Evolutionary conservation across 2,888 invertebrate genomes (phyloP), one percentile per base, ranked within the genome.

Genomic region (Drosophila prostipennis): DNA sequence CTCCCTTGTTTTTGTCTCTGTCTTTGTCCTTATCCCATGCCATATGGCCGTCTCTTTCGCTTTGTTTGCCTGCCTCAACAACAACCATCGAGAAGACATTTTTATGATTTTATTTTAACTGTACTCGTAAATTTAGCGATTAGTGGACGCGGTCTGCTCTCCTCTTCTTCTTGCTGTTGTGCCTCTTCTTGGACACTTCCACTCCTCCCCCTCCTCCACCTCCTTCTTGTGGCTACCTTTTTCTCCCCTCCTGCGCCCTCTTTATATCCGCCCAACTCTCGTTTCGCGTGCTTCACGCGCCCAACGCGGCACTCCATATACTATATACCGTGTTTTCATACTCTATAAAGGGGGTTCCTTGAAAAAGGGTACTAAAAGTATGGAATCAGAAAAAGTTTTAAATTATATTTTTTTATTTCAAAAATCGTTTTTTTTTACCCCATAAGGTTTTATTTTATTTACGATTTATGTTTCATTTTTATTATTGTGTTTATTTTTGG

Each of bases 101-200:
- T 79, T 83, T 81, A 81, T 87, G 82, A 81, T 82, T 85, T 83
- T 79, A 81, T 85, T 85, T 81, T 85, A 81, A 85, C 87, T 83
- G 88, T 87, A 87, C 82, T 87, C 82, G 82, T 87, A 87, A 83
- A 87, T 83, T 87, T 87, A 81, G 82, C 85, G 82, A 87, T 83
- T 87, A 83, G 82, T 87, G 84, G 65, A 65, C 53, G 72, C 55
- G 71, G 56, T 46, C 39, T 39, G 61, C 40, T 55, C 55, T 46
- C 40, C 39, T n/a, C 39, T 53, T 43, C 43, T 75, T 58, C 32
- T 46, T 63, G 32, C 59, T 52, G 55, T 63, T 23, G 58, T 69
- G 45, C 29, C 45, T 39, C 55, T 65, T 69, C 73, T 52, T 13
- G 46, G 26, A 26, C 42, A 43, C 59, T 60, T 60, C 55, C 71